Percentiles rank a stretch among this genome's conserved stretches.
phyloP scores from a whole-genome alignment of 2,113 vertebrate genomes.

The Excalfactoria chinensis region DNA sequence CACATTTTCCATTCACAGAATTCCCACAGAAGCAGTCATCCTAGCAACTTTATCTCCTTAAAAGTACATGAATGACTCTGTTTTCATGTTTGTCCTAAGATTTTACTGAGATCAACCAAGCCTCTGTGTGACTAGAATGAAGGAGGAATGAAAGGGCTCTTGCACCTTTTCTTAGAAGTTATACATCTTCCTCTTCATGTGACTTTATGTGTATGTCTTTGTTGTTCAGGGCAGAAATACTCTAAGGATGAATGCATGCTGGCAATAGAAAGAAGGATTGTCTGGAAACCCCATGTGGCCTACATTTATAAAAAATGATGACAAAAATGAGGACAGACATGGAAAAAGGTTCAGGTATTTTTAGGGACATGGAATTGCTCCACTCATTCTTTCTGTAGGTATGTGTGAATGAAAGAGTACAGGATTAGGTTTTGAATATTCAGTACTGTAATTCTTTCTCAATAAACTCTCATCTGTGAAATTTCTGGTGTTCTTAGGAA shows the following conservation, averaged over 20 bases:
- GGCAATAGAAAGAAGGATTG: slow-evolving; percentile 7
- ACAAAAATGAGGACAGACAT: neutral
- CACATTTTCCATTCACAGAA: slow-evolving; percentile 24
- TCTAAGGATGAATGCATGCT: neutral
- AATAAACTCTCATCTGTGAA: neutral
- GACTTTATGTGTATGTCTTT: neutral
- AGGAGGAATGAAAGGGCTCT: slow-evolving; percentile 18
- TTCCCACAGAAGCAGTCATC: neutral
- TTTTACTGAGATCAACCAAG: neutral
- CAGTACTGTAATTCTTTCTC: neutral
- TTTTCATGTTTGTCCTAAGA: slow-evolving; percentile 2
- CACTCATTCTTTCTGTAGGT: neutral
- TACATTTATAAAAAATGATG: slow-evolving; percentile 40
- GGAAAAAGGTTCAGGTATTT: neutral
- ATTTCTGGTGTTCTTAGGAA: neutral
- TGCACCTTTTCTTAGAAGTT: neutral
- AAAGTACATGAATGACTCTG: neutral
- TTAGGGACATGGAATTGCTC: neutral
- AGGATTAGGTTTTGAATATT: slow-evolving; percentile 3
- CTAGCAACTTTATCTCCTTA: neutral
- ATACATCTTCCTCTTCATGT: neutral
- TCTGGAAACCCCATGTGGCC: neutral
- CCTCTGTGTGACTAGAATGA: neutral
- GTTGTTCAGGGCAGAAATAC: neutral
- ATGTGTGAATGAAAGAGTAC: neutral